phyloP scores from a whole-genome alignment of 2,888 invertebrate genomes.

The Uloborus plumipes region DNA sequence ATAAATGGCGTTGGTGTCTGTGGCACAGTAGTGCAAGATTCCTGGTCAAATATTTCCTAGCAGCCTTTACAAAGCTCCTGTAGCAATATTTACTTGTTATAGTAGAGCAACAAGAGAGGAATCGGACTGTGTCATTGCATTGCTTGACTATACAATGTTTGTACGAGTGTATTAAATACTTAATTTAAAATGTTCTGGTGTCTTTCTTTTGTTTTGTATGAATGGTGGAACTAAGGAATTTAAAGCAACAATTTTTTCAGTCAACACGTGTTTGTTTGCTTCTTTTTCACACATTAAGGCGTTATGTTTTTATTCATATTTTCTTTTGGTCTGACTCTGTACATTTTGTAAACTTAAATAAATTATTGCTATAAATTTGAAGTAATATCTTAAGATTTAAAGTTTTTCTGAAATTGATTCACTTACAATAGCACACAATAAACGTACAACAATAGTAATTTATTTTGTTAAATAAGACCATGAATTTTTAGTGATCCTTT shows the following conservation, averaged over 20 bases:
- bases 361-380: slow-evolving; percentile 53
- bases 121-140: slow-evolving; percentile 55
- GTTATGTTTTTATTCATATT: slow-evolving; percentile 9
- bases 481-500: too few species aligned
- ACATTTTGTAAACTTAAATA: slow-evolving; percentile 46
- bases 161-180: slow-evolving; percentile 64
- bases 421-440: too few species aligned
- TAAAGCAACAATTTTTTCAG: slow-evolving; percentile 5
- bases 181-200: slow-evolving; percentile 44
- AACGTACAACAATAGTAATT: too few species aligned
- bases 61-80: slow-evolving; percentile 33
- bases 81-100: slow-evolving; percentile 55
- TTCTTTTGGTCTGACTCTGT: slow-evolving; percentile 42
- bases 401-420: too few species aligned
- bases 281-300: slow-evolving; percentile 15
- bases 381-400: too few species aligned
- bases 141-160: slow-evolving; percentile 52
- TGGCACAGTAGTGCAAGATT: slow-evolving; percentile 53
- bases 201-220: slow-evolving; percentile 39
- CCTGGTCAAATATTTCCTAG: slow-evolving; percentile 56
- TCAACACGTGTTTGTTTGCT: slow-evolving; percentile 10
- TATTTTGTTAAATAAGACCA: too few species aligned
- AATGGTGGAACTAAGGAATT: background rate
- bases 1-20: too few species aligned
- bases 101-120: slow-evolving; percentile 44